These are phyloP conservation scores for Nematostella vectensis DNA, from an alignment of 92 coral and sea anemone genomes.

Conservation along the genomic window DNA sequence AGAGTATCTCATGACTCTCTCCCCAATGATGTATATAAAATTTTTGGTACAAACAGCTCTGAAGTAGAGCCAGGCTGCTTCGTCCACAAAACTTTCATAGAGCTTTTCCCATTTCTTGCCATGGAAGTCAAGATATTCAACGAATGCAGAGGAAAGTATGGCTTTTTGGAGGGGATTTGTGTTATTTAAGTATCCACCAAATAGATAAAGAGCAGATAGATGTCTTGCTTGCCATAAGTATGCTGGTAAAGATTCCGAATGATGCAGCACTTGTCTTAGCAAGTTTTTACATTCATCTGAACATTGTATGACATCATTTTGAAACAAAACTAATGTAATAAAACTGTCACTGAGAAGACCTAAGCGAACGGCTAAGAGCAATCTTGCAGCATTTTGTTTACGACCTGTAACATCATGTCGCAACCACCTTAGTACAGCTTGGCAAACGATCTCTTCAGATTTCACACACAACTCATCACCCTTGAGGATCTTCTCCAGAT, in stretches of 20 bases:
- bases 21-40: conserved; percentile 23
- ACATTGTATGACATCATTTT: too few species aligned
- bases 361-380: conserved; percentile 40
- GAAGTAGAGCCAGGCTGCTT: conserved; percentile 10
- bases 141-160: neutral
- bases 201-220: conserved; percentile 40
- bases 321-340: too few species aligned
- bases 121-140: conserved; percentile 8
- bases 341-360: conserved; percentile 34
- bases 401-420: conserved; percentile 29
- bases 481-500: conserved; percentile 15
- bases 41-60: conserved; percentile 10
- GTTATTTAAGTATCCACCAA: conserved; percentile 28
- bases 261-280: too few species aligned
- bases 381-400: conserved; percentile 21
- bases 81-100: conserved; percentile 14
- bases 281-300: too few species aligned
- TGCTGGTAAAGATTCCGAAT: too few species aligned
- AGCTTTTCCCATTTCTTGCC: conserved; percentile 17
- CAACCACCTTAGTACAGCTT: conserved; percentile 57
- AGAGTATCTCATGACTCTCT: conserved; percentile 17
- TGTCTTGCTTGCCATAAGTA: too few species aligned
- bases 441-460: conserved; percentile 47
- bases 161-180: neutral
- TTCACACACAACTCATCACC: conserved; percentile 47